Evolutionary conservation across 2,888 invertebrate species (phyloP), one percentile per base, ranked within the genome.

Genomic region (Hypomecis punctinalis): DNA sequence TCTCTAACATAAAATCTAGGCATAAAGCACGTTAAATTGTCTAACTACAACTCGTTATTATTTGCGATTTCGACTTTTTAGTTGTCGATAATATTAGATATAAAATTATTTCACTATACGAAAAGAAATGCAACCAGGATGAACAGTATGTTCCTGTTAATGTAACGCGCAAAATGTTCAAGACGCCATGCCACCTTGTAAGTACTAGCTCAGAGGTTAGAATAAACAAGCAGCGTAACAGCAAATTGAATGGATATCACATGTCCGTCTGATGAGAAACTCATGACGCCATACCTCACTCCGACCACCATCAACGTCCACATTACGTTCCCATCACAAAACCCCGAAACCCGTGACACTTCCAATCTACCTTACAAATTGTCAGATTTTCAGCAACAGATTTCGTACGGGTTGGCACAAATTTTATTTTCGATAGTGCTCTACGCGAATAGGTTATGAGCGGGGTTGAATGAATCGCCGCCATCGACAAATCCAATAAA

Each of bases 401-500:
- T 84, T 86, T 80, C 72, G 73, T 70, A 49, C 75, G 72, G 74
- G 73, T 78, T 72, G 75, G 72, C 77, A 77, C 81, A 80, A 85
- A 82, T 80, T 82, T 83, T 82, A 82, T 84, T 82, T 81, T 84
- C 76, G 80, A 83, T 82, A 83, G 83, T 81, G 80, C 81, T 77
- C 80, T 78, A 76, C 79, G 74, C 77, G 80, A 80, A 80, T 82
- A 80, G 81, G 82, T 82, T 85, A 83, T 81, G 81, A 80, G 76
- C 76, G 72, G 80, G 79, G 84, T 83, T 86, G 86, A 88, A 86
- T 81, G 82, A 84, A 82, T 85, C 81, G 80, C 77, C 78, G 81
- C 81, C 83, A 84, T 83, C 86, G 88, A 84, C 86, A 85, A 89
- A 90, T 89, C 85, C 88, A 90, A 90, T 91, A 91, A 89, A 88